These are phyloP conservation scores for Zaprionus bogoriensis DNA, from an alignment of 2,888 invertebrate genomes.

Conservation along the genomic window DNA sequence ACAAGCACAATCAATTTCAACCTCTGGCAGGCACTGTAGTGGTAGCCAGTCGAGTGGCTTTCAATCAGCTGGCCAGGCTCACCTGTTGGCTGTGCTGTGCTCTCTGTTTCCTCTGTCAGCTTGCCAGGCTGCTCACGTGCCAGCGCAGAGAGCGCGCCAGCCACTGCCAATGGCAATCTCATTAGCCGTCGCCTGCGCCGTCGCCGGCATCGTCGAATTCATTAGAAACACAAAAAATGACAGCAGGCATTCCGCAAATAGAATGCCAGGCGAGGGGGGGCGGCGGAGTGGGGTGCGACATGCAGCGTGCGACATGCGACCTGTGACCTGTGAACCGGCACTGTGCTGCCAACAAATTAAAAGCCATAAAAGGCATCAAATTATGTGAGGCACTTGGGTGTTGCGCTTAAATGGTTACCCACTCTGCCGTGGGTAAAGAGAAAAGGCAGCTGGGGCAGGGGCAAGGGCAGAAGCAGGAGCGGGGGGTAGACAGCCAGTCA, in stretches of 20 bases:
- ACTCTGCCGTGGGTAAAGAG: constrained; percentile 16
- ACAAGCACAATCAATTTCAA: constrained; percentile 66
- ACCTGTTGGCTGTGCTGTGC: constrained; percentile 49
- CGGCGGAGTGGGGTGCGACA: constrained; percentile 14
- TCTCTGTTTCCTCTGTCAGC: too few relatives aligned
- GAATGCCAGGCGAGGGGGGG: constrained; percentile 21
- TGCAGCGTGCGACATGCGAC: constrained; percentile 33
- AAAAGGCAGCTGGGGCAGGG: constrained; percentile 7
- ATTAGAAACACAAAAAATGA: constrained; percentile 41
- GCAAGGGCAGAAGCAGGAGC: not conserved
- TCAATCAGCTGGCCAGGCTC: constrained; percentile 35
- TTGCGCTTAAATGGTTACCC: constrained; percentile 55
- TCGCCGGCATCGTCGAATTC: constrained; percentile 37
- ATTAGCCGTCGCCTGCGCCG: constrained; percentile 38
- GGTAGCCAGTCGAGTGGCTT: too few relatives aligned
- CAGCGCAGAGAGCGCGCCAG: not conserved
- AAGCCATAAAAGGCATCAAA: constrained; percentile 77
- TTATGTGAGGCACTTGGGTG: constrained; percentile 75
- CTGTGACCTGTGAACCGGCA: constrained; percentile 44
- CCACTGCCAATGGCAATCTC: constrained; percentile 43
- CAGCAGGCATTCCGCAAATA: constrained; percentile 30
- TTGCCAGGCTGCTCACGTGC: constrained; percentile 42
- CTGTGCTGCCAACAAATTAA: constrained; percentile 65
- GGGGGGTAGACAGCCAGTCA: constrained; percentile 7
- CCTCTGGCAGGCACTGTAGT: too few relatives aligned